Evolutionary conservation across 2,113 vertebrate genomes (phyloP), one percentile per base, ranked within the genome.

Genomic region (Tragelaphus strepsiceros): DNA sequence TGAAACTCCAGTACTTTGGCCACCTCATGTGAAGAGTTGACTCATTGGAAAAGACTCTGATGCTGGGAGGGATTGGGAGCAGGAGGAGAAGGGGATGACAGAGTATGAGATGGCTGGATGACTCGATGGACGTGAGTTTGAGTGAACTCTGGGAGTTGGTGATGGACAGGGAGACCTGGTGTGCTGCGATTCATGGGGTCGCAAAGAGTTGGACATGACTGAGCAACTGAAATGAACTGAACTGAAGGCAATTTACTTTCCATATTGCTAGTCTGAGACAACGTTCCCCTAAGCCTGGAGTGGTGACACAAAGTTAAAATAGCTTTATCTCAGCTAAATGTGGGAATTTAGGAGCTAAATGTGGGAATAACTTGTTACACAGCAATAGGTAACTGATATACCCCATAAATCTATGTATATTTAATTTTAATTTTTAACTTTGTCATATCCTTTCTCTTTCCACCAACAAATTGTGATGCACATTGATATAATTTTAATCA

Each of bases 281-380:
- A 43, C 17, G 28, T 43, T 91, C 54, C 59, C 22, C 46, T 83
- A 95, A 96, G 49, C 88, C 59, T 96, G 17, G 4, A 61, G n/a
- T 39, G 43, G 26, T 32, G 61, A 96, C 90, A 96, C 30, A 74
- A 21, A 67, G 51, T 26, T 77, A 46, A 92, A 96, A 96, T 32
- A 43, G 58, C 71, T 88, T 97, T 95, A 94, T 91, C 78, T 82
- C 91, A 91, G 54, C 32, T 67, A n/a, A 67, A n/a, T 10, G 62
- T n/a, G 62, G 30, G 62, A 64, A 64, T 64, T 64, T 64, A 64
- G 15, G 62, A 71, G 64, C 15, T 95, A 88, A 49, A 0, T 49
- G 59, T 49, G 43, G 24, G n/a, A 53, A 94, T 67, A 58, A 54
- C 21, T 77, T 86, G 17, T 94, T 67, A 49, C 15, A 17, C 16